Conservation (phyloP, 2,797 vertebrate species). For the Poeciliopsis turneri region DNA sequence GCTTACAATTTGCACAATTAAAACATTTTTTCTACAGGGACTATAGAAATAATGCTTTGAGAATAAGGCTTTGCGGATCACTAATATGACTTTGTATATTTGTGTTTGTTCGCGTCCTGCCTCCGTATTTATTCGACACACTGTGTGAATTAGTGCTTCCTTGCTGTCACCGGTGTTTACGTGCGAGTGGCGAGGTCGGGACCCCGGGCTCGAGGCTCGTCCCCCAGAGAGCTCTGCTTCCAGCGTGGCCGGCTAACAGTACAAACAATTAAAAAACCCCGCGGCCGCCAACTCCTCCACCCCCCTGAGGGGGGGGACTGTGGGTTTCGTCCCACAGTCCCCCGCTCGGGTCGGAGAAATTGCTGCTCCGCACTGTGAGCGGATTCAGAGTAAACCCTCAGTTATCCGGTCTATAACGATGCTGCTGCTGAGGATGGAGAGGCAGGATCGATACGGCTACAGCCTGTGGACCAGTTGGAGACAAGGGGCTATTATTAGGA, state of each 20-base stretch:
- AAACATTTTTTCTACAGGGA: not conserved
- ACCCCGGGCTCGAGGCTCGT: constrained; percentile 64
- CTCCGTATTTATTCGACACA: constrained; percentile 23
- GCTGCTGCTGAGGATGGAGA: constrained; percentile 61
- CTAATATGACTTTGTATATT: not conserved
- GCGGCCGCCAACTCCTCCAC: constrained; percentile 41
- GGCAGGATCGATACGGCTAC: constrained; percentile 72
- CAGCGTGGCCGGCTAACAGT: constrained; percentile 73
- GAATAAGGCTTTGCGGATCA: not conserved
- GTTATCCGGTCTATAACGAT: constrained; percentile 68
- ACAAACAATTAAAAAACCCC: constrained; percentile 74
- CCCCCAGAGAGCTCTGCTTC: constrained; percentile 64
- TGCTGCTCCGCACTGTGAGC: constrained; percentile 49
- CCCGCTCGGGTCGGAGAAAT: constrained; percentile 58
- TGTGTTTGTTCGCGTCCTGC: constrained; percentile 29
- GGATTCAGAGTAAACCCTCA: constrained; percentile 56
- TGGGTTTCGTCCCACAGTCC: not conserved
- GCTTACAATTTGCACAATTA: constrained; percentile 3
- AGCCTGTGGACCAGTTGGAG: constrained; percentile 76
- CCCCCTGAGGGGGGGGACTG: constrained; percentile 23
- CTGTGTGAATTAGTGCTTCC: constrained; percentile 35
- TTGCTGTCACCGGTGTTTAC: constrained; percentile 60
- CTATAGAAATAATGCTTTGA: no score
- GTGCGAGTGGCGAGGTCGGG: constrained; percentile 64
- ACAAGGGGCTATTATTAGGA: constrained; percentile 77